These are phyloP conservation scores for Natrix natrix DNA, from an alignment of 2,797 vertebrate species.

Conservation along the genomic window DNA sequence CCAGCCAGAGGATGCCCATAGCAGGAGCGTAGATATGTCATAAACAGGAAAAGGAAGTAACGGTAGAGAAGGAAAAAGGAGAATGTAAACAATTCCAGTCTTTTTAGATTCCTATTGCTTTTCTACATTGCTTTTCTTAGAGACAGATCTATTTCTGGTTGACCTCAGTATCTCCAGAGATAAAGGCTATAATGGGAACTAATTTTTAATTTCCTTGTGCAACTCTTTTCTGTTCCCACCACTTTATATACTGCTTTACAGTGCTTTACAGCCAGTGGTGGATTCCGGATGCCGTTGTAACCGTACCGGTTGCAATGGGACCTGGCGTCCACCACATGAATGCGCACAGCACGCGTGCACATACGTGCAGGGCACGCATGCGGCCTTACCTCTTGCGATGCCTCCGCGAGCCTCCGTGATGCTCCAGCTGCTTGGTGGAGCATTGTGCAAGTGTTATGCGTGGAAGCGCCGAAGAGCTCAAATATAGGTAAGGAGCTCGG, in stretches of 20 bases:
- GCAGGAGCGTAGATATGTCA: not conserved
- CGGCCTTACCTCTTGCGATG: too few species aligned
- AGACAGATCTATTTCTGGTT: not conserved
- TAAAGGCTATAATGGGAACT: conserved; percentile 38
- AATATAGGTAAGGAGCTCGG: too few species aligned
- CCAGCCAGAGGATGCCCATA: rapidly evolving
- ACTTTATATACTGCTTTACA: not conserved
- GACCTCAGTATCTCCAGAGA: conserved; percentile 26
- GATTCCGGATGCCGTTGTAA: too few species aligned
- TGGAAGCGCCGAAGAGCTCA: too few species aligned
- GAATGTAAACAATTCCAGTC: not conserved
- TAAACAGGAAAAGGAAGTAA: conserved; percentile 25
- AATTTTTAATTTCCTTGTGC: conserved; percentile 41
- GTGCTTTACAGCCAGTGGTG: too few species aligned
- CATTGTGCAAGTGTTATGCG: too few species aligned
- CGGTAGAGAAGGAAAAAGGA: not conserved
- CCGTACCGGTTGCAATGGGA: too few species aligned
- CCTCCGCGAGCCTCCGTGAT: too few species aligned
- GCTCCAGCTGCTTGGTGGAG: too few species aligned
- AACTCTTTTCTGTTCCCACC: conserved; percentile 13
- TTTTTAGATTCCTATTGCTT: not conserved
- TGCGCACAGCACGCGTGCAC: too few species aligned
- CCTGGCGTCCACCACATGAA: too few species aligned
- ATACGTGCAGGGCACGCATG: too few species aligned
- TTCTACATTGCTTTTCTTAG: not conserved